These are phyloP conservation scores for Phocoena sinus DNA, from an alignment of 2,113 vertebrate genomes.

Conservation along the genomic window DNA sequence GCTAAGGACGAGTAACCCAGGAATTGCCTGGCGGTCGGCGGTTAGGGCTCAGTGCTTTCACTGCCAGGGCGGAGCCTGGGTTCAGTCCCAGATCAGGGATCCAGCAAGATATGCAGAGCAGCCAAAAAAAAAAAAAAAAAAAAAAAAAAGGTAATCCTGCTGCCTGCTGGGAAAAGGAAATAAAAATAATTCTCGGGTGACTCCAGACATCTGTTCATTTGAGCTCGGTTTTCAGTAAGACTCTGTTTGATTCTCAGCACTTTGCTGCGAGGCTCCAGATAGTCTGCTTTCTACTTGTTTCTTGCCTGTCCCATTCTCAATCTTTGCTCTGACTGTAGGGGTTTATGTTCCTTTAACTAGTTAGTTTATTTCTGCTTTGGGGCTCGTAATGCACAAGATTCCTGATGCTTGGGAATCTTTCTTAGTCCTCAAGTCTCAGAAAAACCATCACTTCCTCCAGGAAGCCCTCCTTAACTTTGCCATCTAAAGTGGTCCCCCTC, in stretches of 20 bases:
- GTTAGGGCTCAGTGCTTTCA: background rate
- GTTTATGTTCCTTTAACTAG: background rate
- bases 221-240: background rate
- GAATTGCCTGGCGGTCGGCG: background rate
- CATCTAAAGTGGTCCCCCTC: background rate
- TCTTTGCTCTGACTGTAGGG: background rate
- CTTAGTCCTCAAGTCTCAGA: background rate
- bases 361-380: background rate
- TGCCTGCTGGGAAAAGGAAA: background rate
- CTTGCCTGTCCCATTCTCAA: background rate
- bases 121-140: background rate
- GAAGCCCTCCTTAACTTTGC: background rate
- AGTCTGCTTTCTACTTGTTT: background rate
- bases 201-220: background rate
- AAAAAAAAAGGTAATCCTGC: background rate
- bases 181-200: background rate
- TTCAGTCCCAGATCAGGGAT: no score
- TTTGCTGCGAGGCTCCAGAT: background rate
- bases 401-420: background rate
- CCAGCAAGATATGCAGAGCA: background rate
- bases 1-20: background rate
- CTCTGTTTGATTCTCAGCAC: background rate
- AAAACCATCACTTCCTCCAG: background rate
- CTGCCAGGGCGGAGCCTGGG: no score
- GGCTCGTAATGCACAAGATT: background rate